These are phyloP conservation scores for Petrolisthes manimaculis DNA, from an alignment of 2,888 invertebrate genomes.

Conservation along the genomic window DNA sequence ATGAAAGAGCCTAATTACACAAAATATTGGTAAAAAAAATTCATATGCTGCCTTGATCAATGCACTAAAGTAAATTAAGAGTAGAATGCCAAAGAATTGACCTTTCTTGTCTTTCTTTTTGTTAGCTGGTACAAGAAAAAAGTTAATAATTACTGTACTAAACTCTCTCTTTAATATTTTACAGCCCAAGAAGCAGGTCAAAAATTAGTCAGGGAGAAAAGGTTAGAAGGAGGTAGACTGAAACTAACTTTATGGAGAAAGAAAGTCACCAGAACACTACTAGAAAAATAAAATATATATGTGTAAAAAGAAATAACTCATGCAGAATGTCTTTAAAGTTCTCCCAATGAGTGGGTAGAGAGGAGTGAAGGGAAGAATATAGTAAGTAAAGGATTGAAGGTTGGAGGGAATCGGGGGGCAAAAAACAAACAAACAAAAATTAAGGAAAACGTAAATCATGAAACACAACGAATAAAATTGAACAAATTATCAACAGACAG, in stretches of 20 bases:
- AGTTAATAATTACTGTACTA: constrained; percentile 31
- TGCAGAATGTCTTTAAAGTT: constrained; percentile 12
- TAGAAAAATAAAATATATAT: no score
- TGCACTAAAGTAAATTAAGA: constrained; percentile 53
- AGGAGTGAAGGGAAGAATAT: neutral
- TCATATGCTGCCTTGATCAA: constrained; percentile 34
- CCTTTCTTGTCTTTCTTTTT: constrained; percentile 29
- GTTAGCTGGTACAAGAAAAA: neutral
- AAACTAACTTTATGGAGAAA: neutral
- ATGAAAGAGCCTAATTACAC: constrained; percentile 39
- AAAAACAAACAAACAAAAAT: neutral
- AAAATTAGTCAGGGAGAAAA: constrained; percentile 21
- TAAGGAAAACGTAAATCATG: neutral
- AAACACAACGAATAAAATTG: constrained; percentile 7
- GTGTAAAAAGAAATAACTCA: neutral
- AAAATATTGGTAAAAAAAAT: constrained; percentile 5
- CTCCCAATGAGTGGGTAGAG: constrained; percentile 11
- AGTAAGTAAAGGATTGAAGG: neutral
- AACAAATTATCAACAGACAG: constrained; percentile 51
- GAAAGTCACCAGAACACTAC: neutral
- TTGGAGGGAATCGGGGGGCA: neutral
- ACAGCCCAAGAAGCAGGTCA: constrained; percentile 61
- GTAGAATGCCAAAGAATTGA: constrained; percentile 54
- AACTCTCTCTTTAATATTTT: constrained; percentile 31
- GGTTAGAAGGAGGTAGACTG: neutral